Evolutionary conservation across 2,888 invertebrate genomes (phyloP).

Genomic region (Tiphia femorata): DNA sequence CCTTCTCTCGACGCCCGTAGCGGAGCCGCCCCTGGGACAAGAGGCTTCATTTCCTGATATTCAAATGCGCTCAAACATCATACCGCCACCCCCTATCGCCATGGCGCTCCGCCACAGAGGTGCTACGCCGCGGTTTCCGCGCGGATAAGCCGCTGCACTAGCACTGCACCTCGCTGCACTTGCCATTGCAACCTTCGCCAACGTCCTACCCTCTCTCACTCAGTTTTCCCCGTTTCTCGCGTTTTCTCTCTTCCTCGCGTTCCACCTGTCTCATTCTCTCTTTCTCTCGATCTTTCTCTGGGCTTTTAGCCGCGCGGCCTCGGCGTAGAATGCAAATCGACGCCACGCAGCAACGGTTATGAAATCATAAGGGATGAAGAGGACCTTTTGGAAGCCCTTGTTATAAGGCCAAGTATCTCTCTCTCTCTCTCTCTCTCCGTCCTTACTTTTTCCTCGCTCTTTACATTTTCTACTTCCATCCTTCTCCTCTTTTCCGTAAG

Average conservation of each 20-base stretch:
- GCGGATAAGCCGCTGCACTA: constrained; percentile 42
- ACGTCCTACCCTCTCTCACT: background rate
- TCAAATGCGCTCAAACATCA: constrained; percentile 67
- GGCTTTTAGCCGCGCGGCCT: background rate
- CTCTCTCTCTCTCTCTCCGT: background rate
- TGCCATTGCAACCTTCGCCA: background rate
- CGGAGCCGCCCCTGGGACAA: constrained; percentile 48
- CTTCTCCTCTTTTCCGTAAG: background rate
- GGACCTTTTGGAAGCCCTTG: constrained; percentile 16
- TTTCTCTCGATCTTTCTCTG: background rate
- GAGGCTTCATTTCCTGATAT: constrained; percentile 68
- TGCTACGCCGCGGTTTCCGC: constrained; percentile 46
- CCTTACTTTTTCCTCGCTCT: background rate
- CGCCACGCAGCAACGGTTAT: constrained; percentile 39
- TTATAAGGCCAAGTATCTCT: background rate
- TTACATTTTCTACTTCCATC: background rate
- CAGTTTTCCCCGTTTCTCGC: constrained; percentile 2
- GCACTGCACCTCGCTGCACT: constrained; percentile 7
- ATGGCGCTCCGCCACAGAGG: constrained; percentile 34
- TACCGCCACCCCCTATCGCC: constrained; percentile 48
- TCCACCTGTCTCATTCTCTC: constrained; percentile 6
- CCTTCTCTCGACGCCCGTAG: background rate
- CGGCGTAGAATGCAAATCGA: constrained; percentile 52
- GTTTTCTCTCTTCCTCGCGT: background rate
- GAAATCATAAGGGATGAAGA: constrained; percentile 43